phyloP scores from a whole-genome alignment of 2,888 invertebrate species.

The Baronia brevicornis region DNA sequence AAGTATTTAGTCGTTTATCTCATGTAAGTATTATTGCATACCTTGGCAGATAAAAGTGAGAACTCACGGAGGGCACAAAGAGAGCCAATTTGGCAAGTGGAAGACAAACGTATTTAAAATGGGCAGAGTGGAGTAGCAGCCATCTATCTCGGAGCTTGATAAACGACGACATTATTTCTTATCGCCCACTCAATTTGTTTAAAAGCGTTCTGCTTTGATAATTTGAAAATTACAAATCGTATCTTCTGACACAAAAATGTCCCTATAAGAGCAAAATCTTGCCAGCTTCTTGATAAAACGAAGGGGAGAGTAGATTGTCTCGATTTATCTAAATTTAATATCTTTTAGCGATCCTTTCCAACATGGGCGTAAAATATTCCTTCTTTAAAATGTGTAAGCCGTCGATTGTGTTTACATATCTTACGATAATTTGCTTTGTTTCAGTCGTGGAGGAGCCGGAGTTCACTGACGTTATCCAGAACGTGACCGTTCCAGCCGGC shows the following conservation, averaged over 20 bases:
- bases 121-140: conserved; percentile 71
- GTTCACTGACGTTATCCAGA: conserved; percentile 92
- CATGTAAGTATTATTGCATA: conserved; percentile 12
- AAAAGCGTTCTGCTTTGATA: conserved; percentile 75
- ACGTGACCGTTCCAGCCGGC: conserved; percentile 92
- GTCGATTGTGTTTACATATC: conserved; percentile 4
- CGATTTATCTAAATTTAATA: conserved; percentile 50
- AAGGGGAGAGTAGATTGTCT: conserved; percentile 34
- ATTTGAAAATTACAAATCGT: conserved; percentile 75
- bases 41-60: conserved; percentile 40
- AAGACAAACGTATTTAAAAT: conserved; percentile 76
- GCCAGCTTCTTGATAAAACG: conserved; percentile 45
- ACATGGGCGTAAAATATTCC: conserved; percentile 8
- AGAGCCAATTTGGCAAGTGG: conserved; percentile 70
- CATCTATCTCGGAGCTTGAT: conserved; percentile 73
- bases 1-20: background rate
- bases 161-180: conserved; percentile 76
- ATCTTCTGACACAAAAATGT: conserved; percentile 68
- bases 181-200: conserved; percentile 76
- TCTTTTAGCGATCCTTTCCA: conserved; percentile 22
- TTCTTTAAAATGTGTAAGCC: conserved; percentile 7
- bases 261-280: conserved; percentile 57
- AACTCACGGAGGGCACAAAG: conserved; percentile 62
- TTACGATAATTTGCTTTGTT: conserved; percentile 51
- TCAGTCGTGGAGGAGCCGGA: conserved; percentile 90